These are phyloP conservation scores for Eupithecia subumbrata DNA, from an alignment of 2,888 invertebrate genomes.

Conservation along the genomic window DNA sequence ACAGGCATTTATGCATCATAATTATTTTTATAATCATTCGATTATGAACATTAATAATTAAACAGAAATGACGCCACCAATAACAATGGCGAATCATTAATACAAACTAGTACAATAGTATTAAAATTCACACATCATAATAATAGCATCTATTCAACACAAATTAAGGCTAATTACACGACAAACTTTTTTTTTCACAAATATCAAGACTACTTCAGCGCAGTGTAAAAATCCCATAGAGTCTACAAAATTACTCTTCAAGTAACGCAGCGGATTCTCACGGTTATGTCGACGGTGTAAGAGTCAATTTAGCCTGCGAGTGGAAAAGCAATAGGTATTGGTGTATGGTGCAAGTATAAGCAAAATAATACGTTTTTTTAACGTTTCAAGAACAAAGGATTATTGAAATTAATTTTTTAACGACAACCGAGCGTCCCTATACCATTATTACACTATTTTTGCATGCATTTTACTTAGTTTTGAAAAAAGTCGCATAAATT, in stretches of 20 bases:
- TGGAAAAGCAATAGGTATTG: slow-evolving; percentile 57
- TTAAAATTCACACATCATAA: slow-evolving; percentile 24
- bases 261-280: slow-evolving; percentile 53
- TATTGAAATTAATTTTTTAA: slow-evolving; percentile 8
- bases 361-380: slow-evolving; percentile 51
- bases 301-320: slow-evolving; percentile 52
- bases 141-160: slow-evolving; percentile 20
- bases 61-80: neutral
- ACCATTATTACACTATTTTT: neutral
- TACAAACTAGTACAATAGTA: neutral
- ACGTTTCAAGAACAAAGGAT: slow-evolving; percentile 28
- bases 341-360: slow-evolving; percentile 67
- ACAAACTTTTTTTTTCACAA: slow-evolving; percentile 29
- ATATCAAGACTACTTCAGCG: slow-evolving; percentile 56
- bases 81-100: neutral
- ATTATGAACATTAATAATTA: neutral
- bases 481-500: neutral
- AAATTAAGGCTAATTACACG: slow-evolving; percentile 29
- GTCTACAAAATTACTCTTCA: slow-evolving; percentile 76
- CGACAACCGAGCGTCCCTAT: neutral
- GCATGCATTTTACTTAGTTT: neutral
- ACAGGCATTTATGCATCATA: neutral
- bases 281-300: slow-evolving; percentile 60
- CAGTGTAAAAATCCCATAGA: slow-evolving; percentile 74
- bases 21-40: neutral